Base-by-base conservation (phyloP, 2,797 vertebrate genomes). In the Chaetophractus vellerosus region DNA sequence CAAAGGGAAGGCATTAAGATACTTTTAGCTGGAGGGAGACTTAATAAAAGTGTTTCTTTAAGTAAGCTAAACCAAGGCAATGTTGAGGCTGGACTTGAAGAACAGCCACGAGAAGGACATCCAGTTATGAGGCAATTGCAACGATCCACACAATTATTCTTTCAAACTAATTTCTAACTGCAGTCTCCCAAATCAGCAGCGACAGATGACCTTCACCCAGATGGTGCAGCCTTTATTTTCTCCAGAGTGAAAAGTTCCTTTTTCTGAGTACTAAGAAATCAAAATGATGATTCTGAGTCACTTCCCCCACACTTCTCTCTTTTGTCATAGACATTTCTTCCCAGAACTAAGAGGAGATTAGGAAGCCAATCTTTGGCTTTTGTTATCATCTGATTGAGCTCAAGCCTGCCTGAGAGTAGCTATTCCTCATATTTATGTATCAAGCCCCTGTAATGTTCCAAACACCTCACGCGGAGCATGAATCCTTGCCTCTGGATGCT, bases 161-260 rank as follows among this genome's bases (percentile, higher is more conserved):
- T 72, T 85, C 55, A 86, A 69, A 50, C 28, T 5, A 28, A 31
- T 78, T 84, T 85, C 66, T 82, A 85, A 80, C 48, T 68, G 19
- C 16, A 28, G 23, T 72, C 18, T 45, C 55, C 48, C 24, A 94
- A 59, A 66, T 88, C 57, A 57, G 41, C 45, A 66, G 64, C 0
- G 8, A 80, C 52, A 88, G 48, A 90, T 15, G 31, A 75, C 45
- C 55, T 79, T 80, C 63, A 41, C 55, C 69, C 36, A 80, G n/a
- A 75, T 57, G 21, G 12, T 12, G 21, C n/a, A 41, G 36, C 59
- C 66, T 93, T 88, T 64, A 26, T 95, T 94, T 95, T 83, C 87
- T 95, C 88, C 36, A 5, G 31, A 79, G 80, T 28, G 41, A 45
- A 61, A 45, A 41, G 10, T 80, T 88, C 41, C n/a, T 68, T 93